Evolutionary conservation across 2,888 invertebrate genomes (phyloP), one percentile per base, ranked within the genome.

Genomic region (Empis stercorea): DNA sequence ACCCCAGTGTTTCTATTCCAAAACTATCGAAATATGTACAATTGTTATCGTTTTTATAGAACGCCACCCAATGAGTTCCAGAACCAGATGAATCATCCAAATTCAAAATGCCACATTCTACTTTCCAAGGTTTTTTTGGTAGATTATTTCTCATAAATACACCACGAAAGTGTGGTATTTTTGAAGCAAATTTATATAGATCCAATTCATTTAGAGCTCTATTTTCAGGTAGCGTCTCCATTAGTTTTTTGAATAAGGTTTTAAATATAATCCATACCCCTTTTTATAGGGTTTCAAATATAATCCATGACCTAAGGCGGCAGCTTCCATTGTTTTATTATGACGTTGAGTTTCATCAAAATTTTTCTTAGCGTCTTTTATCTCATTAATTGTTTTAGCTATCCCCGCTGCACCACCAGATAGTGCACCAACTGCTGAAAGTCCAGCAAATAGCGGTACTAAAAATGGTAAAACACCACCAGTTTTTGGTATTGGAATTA

Each of bases 361-460:
- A 49, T 59, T 41, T 47, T 59, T 48, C 54, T 57, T 52, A 2
- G 62, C 61, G 27, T 42, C 46, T 45, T 58, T 60, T 4, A 32
- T 4, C 20, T 4, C n/a, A n/a, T n/a, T 20, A 20, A 62, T 55
- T 10, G 62, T 57, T 46, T 61, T 64, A 5, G 59, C 57, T 30
- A 66, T 57, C 42, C 59, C 60, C n/a, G 62, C 57, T 17, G 59
- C 59, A 15, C 62, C 62, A 23, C 64, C 64, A 5, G 58, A 56
- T 48, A 64, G 51, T 30, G 59, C 55, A 1, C 63, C 66, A 10
- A 57, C 16, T 20, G 64, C 63, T 37, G 56, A 54, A 30, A 64
- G 49, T n/a, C 59, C 62, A 0, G 62, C 62, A 56, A 64, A 63
- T n/a, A 65, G 51, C 3, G 63, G 32, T n/a, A 34, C 13, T 34